Percentiles rank a stretch among this genome's conserved stretches.
These are phyloP conservation scores for Stictocephala bisonia DNA, from an alignment of 2,888 invertebrate species.

Conservation along the genomic window DNA sequence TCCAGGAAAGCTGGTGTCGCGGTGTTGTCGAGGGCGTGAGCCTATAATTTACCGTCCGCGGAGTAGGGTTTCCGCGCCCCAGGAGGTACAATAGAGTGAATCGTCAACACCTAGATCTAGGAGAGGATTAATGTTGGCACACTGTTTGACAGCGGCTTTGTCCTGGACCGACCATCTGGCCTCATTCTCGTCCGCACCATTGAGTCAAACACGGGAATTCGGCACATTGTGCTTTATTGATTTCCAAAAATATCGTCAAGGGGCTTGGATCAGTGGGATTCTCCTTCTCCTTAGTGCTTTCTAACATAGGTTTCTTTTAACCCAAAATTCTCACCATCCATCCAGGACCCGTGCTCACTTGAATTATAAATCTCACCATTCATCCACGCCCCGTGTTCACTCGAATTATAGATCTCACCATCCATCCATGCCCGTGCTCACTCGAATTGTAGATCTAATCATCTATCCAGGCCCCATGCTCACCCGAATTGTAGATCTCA, in stretches of 20 bases:
- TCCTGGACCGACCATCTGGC: background rate
- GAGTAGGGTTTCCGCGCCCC: slow-evolving; percentile 14
- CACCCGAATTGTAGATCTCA: no score
- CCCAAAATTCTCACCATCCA: no score
- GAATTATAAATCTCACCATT: no score
- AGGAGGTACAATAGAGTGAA: background rate
- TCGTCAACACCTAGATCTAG: slow-evolving; percentile 12
- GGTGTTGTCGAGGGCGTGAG: slow-evolving; percentile 30
- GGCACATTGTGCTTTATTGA: slow-evolving; percentile 37
- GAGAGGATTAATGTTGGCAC: slow-evolving; percentile 27
- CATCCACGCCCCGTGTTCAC: no score
- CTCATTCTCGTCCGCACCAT: slow-evolving; percentile 23
- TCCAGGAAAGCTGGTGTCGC: slow-evolving; percentile 2
- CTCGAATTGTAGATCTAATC: no score
- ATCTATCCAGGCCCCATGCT: no score
- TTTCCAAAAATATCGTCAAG: slow-evolving; percentile 37
- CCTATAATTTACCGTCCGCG: slow-evolving; percentile 24
- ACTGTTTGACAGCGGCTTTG: slow-evolving; percentile 30
- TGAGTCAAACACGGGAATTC: slow-evolving; percentile 26
- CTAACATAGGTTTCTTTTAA: no score
- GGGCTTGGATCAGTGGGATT: background rate
- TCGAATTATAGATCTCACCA: no score
- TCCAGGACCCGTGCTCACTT: no score
- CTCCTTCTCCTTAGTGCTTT: background rate
- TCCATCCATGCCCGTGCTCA: no score